These are phyloP conservation scores for Artibeus jamaicensis DNA, from an alignment of 2,797 vertebrate genomes.

Conservation along the genomic window DNA sequence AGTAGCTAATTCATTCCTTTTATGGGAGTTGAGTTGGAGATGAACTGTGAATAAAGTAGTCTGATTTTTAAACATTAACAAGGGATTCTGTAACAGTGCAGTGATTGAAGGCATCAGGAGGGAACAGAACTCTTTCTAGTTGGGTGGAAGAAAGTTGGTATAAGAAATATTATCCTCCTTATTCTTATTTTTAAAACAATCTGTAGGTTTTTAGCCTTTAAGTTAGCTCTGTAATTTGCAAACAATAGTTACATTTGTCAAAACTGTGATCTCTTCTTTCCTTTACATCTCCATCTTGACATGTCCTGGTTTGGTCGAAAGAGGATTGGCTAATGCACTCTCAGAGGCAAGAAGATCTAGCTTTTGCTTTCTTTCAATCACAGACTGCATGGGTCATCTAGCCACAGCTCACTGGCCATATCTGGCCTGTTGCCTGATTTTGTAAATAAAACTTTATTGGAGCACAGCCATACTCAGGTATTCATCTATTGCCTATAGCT, in stretches of 20 bases:
- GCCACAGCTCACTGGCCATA: background rate
- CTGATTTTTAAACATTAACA: slow-evolving; percentile 50
- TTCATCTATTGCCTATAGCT: background rate
- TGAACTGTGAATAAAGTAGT: slow-evolving; percentile 55
- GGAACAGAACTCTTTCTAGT: slow-evolving; percentile 37
- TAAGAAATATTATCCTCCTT: slow-evolving; percentile 30
- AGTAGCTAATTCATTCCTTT: slow-evolving; percentile 64
- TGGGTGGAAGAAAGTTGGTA: slow-evolving; percentile 8
- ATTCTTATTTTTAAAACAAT: slow-evolving; percentile 39
- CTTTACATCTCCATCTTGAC: background rate
- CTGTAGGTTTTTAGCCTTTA: background rate
- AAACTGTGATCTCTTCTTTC: background rate
- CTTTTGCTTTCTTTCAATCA: background rate
- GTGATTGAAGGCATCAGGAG: slow-evolving; percentile 16
- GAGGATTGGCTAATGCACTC: background rate
- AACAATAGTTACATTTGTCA: slow-evolving; percentile 42
- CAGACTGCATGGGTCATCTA: background rate
- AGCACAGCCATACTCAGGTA: background rate
- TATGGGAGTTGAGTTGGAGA: slow-evolving; percentile 55
- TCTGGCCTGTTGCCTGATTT: background rate
- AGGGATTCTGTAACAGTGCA: slow-evolving; percentile 12
- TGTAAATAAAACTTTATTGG: slow-evolving; percentile 54
- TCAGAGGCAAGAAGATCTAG: background rate
- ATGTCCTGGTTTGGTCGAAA: slow-evolving; percentile 11
- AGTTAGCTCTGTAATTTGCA: slow-evolving; percentile 16